Conservation (phyloP, 1,140 invertebrate genomes). For the Cotesia typhae region DNA sequence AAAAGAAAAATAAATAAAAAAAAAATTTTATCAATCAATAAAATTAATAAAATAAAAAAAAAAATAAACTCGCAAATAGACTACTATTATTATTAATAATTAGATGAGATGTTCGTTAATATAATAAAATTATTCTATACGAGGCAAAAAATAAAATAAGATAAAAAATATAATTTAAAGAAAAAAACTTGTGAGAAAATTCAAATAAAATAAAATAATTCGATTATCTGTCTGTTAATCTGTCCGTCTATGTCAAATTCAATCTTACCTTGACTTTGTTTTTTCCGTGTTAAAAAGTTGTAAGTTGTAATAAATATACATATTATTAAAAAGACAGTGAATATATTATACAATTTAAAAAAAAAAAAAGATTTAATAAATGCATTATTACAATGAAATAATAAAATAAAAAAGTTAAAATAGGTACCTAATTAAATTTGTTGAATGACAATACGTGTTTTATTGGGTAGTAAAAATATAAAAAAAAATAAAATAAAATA, state of each 20-base stretch:
- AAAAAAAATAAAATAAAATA: slow-evolving; percentile 19
- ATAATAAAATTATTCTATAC: slow-evolving; percentile 40
- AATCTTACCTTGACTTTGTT: slow-evolving; percentile 57
- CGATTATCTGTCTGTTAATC: slow-evolving; percentile 58
- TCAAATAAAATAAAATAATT: slow-evolving; percentile 38
- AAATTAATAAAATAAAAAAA: too few relatives aligned
- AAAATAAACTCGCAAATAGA: too few relatives aligned
- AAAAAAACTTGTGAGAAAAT: slow-evolving; percentile 28
- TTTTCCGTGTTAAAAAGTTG: slow-evolving; percentile 63
- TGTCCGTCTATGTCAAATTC: slow-evolving; percentile 50
- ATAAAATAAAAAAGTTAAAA: slow-evolving; percentile 23
- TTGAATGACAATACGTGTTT: slow-evolving; percentile 66
- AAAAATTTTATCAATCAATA: too few relatives aligned
- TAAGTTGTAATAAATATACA: slow-evolving; percentile 37
- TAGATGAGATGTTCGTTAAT: slow-evolving; percentile 22
- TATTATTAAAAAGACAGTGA: not conserved
- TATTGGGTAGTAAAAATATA: slow-evolving; percentile 34
- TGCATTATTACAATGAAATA: slow-evolving; percentile 34
- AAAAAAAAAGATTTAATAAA: slow-evolving; percentile 39
- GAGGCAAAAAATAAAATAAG: slow-evolving; percentile 40
- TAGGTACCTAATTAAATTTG: slow-evolving; percentile 52
- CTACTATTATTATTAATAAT: not conserved
- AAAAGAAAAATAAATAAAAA: too few relatives aligned
- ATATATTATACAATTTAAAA: slow-evolving; percentile 34
- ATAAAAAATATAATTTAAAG: slow-evolving; percentile 18